Evolutionary conservation across 1,140 invertebrate species (phyloP), one percentile per base, ranked within the genome.

Genomic region (Hyposmocoma kahamanoa): DNA sequence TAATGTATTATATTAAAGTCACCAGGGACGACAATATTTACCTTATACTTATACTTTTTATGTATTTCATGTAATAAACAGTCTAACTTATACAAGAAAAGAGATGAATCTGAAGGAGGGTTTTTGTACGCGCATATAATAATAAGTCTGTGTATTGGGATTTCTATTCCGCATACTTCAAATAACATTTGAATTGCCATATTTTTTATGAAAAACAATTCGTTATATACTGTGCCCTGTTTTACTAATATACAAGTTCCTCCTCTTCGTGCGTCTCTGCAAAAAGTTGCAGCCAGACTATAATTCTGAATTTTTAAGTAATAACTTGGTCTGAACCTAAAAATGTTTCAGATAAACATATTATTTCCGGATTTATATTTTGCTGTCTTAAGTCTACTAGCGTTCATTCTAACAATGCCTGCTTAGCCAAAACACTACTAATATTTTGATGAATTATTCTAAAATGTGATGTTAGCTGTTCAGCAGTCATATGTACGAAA

Each of bases 361-460:
- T 11, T 11, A 45, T 18, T n/a, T 45, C 24, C 2, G 43, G 43
- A 32, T 17, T 13, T 3, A 32, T 32, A 11, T 15, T 22, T n/a
- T 20, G 9, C 15, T 22, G 20, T 4, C 2, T 18, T 1, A 45
- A n/a, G 9, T 46, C 44, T 13, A 34, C 11, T 46, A 46, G 0
- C 22, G 30, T 21, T 2, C 34, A 11, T 22, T 34, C 44, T n/a
- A 46, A 17, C n/a, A 46, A 3, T 32, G 34, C 18, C 17, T 45
- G 10, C 21, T 46, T 46, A 0, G 28, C 10, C 6, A 36, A 22
- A n/a, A 30, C 13, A 13, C 28, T 22, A 20, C 10, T 13, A 21
- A 34, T 46, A n/a, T 46, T 34, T 17, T 46, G 19, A 17, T 46
- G 44, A 8, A 46, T n/a, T n/a, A n/a, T n/a, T n/a, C n/a, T n/a